Evolutionary conservation across 2,888 invertebrate genomes (phyloP).

Genomic region (Tryphoninae sp.): DNA sequence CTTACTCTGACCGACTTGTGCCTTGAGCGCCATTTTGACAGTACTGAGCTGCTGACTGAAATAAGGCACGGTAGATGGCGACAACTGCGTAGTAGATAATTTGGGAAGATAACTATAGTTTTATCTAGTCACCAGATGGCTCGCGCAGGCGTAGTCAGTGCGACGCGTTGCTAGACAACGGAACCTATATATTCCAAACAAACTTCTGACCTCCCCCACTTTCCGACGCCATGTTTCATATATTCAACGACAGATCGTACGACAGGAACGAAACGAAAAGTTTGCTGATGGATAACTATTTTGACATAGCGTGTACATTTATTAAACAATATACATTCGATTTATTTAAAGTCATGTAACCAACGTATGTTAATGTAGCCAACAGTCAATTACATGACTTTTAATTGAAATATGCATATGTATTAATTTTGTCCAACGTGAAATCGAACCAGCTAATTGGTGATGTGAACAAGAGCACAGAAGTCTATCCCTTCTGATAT

Average conservation of each 20-base stretch:
- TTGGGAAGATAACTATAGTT: constrained; percentile 33
- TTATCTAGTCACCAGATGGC: constrained; percentile 17
- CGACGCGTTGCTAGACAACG: constrained; percentile 6
- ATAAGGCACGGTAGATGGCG: constrained; percentile 68
- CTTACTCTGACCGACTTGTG: constrained; percentile 94
- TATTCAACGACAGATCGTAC: background rate
- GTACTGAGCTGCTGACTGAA: constrained; percentile 67
- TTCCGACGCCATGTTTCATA: background rate
- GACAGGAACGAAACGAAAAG: background rate
- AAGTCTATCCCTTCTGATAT: too few species aligned
- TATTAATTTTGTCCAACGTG: too few species aligned
- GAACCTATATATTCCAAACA: constrained; percentile 10
- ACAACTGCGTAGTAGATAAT: constrained; percentile 36
- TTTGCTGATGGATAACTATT: background rate
- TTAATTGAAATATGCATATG: background rate
- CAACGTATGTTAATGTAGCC: background rate
- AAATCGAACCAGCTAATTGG: too few species aligned
- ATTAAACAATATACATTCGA: background rate
- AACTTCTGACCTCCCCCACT: background rate
- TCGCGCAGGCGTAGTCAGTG: constrained; percentile 26
- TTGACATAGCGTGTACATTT: background rate
- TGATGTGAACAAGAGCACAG: too few species aligned
- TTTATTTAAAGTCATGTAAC: background rate
- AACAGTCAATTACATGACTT: background rate
- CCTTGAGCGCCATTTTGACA: constrained; percentile 92